Evolutionary conservation across 1,140 invertebrate species (phyloP).

Genomic region (Tyrophagus putrescentiae): DNA sequence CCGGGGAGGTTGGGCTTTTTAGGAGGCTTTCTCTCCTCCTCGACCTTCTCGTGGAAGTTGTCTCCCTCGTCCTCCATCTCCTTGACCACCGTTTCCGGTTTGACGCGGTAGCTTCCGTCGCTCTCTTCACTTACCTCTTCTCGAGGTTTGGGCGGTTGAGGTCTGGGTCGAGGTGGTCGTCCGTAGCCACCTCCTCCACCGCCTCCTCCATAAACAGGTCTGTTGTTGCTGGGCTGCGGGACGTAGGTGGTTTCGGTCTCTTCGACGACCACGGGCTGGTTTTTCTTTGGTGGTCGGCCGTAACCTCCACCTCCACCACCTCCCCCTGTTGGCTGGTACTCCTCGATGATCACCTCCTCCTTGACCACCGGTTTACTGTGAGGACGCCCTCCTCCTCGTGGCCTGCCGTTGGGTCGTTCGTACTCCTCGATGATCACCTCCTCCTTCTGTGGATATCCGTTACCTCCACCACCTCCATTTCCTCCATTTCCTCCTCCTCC

Average conservation of each 20-base stretch:
- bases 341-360: conserved; percentile 2
- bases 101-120: background rate
- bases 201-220: background rate
- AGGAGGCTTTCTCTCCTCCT: background rate
- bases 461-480: background rate
- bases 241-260: background rate
- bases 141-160: background rate
- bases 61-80: conserved; percentile 5
- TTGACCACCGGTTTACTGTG: background rate
- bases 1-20: background rate
- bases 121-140: background rate
- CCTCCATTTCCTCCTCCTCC: background rate
- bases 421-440: background rate
- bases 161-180: background rate
- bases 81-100: background rate
- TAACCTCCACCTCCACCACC: too few species aligned
- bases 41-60: background rate
- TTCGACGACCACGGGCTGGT: background rate
- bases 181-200: background rate
- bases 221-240: background rate
- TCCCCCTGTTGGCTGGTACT: background rate
- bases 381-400: background rate
- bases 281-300: too few species aligned
- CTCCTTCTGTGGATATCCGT: background rate
- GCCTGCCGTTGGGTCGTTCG: background rate